A percentile compares a stretch with the other conserved stretches of the same genome.
phyloP scores from a whole-genome alignment of 1,140 invertebrate genomes.

The Stenopsyche tienmushanensis region DNA sequence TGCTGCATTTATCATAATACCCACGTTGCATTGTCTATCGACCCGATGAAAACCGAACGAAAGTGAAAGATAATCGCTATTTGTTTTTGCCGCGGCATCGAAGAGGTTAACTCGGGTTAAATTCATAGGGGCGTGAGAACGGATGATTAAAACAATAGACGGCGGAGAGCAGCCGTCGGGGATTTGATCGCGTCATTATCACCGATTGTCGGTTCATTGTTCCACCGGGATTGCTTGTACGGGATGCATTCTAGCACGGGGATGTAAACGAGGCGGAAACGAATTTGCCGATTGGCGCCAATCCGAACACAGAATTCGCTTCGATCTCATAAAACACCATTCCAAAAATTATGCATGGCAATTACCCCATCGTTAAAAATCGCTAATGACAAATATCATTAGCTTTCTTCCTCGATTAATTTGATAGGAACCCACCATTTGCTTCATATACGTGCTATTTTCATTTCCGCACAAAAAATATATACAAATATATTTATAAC shows the following conservation, averaged over 20 bases:
- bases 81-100: neutral
- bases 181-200: neutral
- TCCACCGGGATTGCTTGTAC: neutral
- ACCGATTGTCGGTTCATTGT: constrained; percentile 11
- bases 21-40: too few relatives aligned
- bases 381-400: neutral
- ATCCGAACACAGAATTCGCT: too few relatives aligned
- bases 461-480: constrained; percentile 10
- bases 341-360: too few relatives aligned
- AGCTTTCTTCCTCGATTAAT: neutral
- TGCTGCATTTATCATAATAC: too few relatives aligned
- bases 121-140: neutral
- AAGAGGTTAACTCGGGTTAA: neutral
- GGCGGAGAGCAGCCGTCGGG: neutral
- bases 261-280: neutral
- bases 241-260: too few relatives aligned
- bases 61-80: too few relatives aligned
- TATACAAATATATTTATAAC: constrained; percentile 18
- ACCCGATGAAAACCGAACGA: too few relatives aligned
- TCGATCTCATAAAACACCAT: too few relatives aligned
- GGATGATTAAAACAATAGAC: constrained; percentile 11
- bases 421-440: neutral
- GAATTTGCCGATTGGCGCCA: too few relatives aligned
- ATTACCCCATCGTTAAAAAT: neutral
- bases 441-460: neutral